These are phyloP conservation scores for Trissolcus basalis DNA, from an alignment of 1,140 invertebrate species.

Conservation along the genomic window DNA sequence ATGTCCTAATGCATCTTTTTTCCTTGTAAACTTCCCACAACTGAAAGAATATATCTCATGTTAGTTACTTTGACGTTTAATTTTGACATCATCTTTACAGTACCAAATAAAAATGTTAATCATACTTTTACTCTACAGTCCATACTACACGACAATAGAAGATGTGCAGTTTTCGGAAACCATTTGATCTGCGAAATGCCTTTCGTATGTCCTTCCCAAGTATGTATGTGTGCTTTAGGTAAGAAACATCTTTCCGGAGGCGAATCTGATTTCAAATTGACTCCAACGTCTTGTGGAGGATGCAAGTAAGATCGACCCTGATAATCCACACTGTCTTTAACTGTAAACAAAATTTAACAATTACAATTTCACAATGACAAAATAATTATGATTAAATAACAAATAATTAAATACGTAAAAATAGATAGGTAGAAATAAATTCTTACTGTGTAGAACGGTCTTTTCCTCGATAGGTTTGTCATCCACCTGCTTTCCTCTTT, in stretches of 20 bases:
- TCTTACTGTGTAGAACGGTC: constrained; percentile 93
- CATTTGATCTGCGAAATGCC: constrained; percentile 96
- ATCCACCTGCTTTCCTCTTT: constrained; percentile 87
- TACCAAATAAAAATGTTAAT: constrained; percentile 41
- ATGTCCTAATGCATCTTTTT: constrained; percentile 94
- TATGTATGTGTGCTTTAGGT: constrained; percentile 97
- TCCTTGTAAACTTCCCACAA: constrained; percentile 99
- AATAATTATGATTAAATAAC: too few relatives aligned
- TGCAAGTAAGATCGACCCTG: constrained; percentile 97
- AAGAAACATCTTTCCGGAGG: constrained; percentile 97
- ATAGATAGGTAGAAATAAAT: constrained; percentile 22
- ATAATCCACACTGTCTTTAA: constrained; percentile 96
- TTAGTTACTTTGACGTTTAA: not conserved
- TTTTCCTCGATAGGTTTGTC: constrained; percentile 97
- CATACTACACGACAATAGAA: constrained; percentile 97
- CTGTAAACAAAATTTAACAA: constrained; percentile 76
- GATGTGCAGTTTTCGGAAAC: constrained; percentile 96
- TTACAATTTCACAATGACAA: not conserved
- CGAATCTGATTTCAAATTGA: constrained; percentile 93
- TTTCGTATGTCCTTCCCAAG: constrained; percentile 98
- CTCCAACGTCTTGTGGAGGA: constrained; percentile 95
- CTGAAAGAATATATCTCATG: constrained; percentile 70
- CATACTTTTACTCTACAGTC: constrained; percentile 94
- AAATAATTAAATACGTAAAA: constrained; percentile 34
- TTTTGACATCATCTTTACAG: not conserved